Conservation (phyloP, 2,113 vertebrate genomes). For the Progne subis region DNA sequence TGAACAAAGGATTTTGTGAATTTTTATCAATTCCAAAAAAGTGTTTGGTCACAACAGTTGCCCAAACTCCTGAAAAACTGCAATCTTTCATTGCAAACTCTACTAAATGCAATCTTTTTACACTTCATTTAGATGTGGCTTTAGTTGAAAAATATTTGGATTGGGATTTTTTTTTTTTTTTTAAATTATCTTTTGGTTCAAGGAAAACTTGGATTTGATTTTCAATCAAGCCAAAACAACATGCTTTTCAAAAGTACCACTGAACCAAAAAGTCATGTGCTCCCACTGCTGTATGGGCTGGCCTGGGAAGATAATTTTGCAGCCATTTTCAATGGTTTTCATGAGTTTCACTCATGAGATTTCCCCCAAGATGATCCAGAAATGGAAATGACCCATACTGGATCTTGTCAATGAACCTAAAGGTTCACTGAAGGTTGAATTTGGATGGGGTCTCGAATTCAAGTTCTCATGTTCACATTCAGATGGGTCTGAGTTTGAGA, state of each 20-base stretch:
- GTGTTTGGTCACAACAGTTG: not conserved
- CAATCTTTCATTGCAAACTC: not conserved
- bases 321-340: not conserved
- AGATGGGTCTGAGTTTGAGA: not conserved
- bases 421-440: not conserved
- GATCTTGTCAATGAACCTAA: not conserved
- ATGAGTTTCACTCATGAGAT: not conserved
- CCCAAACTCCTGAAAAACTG: not conserved
- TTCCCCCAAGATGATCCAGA: not conserved
- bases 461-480: not conserved
- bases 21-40: not conserved
- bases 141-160: not conserved
- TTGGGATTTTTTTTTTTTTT: not conserved
- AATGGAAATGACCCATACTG: not conserved
- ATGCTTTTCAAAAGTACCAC: not conserved
- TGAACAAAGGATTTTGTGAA: not conserved
- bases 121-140: not conserved
- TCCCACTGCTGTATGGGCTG: not conserved
- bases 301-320: not conserved
- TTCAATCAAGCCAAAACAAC: not conserved
- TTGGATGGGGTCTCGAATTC: not conserved
- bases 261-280: constrained; percentile 1
- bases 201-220: not conserved
- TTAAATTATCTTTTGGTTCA: not conserved
- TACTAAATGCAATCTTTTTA: not conserved